These are phyloP conservation scores for Epirrhoe alternata DNA, from an alignment of 2,888 invertebrate species.

Conservation along the genomic window DNA sequence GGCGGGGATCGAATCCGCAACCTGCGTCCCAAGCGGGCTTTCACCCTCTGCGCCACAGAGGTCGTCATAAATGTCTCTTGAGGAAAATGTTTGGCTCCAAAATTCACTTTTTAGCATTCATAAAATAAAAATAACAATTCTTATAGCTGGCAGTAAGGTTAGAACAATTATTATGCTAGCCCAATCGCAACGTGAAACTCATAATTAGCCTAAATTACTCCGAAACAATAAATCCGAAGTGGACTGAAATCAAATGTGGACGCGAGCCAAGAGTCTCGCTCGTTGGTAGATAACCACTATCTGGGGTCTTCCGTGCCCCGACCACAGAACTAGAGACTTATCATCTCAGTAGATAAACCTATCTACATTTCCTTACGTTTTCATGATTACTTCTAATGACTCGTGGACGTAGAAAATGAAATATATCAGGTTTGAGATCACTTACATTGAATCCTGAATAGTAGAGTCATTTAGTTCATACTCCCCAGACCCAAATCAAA, in stretches of 20 bases:
- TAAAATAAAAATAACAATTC: not conserved
- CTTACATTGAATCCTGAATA: slow-evolving; percentile 17
- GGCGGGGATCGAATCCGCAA: too few species aligned
- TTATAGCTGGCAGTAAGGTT: not conserved
- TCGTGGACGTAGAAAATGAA: not conserved
- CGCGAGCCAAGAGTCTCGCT: slow-evolving; percentile 52
- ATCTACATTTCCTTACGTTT: not conserved
- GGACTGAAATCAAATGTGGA: slow-evolving; percentile 51
- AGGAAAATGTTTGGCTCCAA: too few species aligned
- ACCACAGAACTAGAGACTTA: not conserved
- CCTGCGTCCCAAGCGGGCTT: too few species aligned
- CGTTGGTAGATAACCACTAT: slow-evolving; percentile 55
- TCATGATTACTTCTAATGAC: too few species aligned
- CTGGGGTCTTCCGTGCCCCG: slow-evolving; percentile 38
- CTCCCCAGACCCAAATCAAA: slow-evolving; percentile 55
- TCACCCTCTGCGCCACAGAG: too few species aligned
- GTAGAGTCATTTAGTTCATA: slow-evolving; percentile 16
- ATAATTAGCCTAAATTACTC: slow-evolving; percentile 22
- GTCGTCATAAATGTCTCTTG: too few species aligned
- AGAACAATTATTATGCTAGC: not conserved
- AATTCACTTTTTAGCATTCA: too few species aligned
- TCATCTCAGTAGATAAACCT: not conserved
- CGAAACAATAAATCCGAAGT: slow-evolving; percentile 37
- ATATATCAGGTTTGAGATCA: not conserved
- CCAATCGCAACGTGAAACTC: not conserved